Evolutionary conservation across 2,113 vertebrate genomes (phyloP), one percentile per base, ranked within the genome.

Genomic region (Corythornis cristatus): DNA sequence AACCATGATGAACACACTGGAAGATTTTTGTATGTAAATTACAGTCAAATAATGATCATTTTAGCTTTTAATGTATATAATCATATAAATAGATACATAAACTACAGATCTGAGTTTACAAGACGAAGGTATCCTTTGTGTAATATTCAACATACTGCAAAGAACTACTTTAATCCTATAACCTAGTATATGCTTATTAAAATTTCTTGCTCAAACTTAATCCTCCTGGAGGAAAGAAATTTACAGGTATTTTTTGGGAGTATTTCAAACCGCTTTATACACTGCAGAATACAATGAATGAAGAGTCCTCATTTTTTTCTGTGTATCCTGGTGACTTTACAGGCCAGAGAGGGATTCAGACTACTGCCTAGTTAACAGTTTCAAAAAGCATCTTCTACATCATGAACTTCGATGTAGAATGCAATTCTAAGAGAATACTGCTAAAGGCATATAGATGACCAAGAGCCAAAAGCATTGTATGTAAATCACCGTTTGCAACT

Each of bases 121-220:
- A 18, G 56, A 57, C 58, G 37, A 83, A 93, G 18, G 22, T 53
- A 83, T 35, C 42, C 8, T 73, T 23, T 66, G 22, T 18, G 15
- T 77, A 53, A 58, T 12, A 76, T 5, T 15, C 2, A 53, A 68
- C 20, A 5, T 48, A 65, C 17, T 65, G 68, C 0, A 0, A 72
- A 60, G 26, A 73, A 65, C 45, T 57, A 6, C 21, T 89, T 89
- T 83, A 6, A 20, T 73, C 54, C 40, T 64, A 43, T 40, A 73
- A 85, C 48, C 20, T 70, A 50, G 2, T 35, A 86, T 31, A 15
- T 66, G 31, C 56, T 84, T 35, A 54, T 33, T 66, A 42, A 77
- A 88, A 75, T 43, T 33, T 54, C 22, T 54, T 70, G 20, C 28
- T 86, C 26, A 71, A 66, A 37, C 20, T 75, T 82, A 56, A 48